Evolutionary conservation across 2,797 vertebrate species (phyloP), one percentile per base, ranked within the genome.

Genomic region (Serranus cabrilla): DNA sequence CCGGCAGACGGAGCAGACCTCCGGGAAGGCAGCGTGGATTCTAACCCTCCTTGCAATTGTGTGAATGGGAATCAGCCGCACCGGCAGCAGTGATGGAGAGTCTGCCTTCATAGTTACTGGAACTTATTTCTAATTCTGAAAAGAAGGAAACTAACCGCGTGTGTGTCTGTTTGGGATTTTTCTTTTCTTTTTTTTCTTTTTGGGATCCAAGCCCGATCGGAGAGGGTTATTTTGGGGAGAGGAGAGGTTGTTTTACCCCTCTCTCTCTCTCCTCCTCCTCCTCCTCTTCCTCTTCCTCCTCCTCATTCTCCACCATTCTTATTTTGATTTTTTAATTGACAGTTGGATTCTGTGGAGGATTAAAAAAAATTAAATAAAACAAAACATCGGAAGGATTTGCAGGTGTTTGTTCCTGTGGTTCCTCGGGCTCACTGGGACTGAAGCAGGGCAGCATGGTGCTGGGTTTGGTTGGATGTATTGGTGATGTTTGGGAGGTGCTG

Each of bases 1-100:
- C 59, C 69, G 75, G 67, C 91, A 91, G 84, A 87, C 83, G 66
- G 83, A 91, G 86, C 89, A 78, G 85, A 92, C 87, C 87, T 90
- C 87, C 86, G 70, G 74, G 80, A 80, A 78, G 78, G 77, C 80
- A 72, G 66, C 70, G 82, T 63, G 82, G 85, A 82, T 78, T 58
- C 34, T 7, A 60, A 7, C 58, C 59, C 58, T 31, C 34, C 20
- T 40, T 5, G 16, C 67, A 12, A 68, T 50, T 16, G 43, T 25
- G 62, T 83, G 76, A 80, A 50, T 70, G 81, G 72, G 79, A 71
- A 54, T 21, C 34, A 55, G 60, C 54, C 63, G 61, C 71, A 55
- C 68, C 47, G 46, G 69, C 70, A 34, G 76, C 40, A 84, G 76
- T 86, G 89, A 91, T 91, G 91, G 83, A 89, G 83, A 71, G 76